Evolutionary conservation across 2,888 invertebrate genomes (phyloP).

Genomic region (Lottia gigantea): DNA sequence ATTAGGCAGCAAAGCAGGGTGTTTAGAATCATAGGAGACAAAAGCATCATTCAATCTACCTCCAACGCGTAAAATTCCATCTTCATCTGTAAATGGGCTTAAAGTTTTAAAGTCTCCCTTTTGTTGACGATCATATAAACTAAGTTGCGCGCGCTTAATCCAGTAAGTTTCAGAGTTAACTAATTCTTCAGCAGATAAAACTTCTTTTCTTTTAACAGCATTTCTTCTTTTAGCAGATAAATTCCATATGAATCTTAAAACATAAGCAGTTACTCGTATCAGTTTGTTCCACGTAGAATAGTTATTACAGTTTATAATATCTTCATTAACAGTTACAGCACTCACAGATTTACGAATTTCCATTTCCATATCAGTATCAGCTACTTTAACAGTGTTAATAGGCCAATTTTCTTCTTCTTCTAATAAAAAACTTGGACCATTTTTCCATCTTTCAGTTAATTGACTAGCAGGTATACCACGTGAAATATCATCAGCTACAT

Average conservation of each 20-base stretch:
- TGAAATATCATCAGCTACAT: constrained; percentile 5
- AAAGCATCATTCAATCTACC: background rate
- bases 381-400: background rate
- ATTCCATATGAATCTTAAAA: background rate
- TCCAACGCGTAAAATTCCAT: constrained; percentile 1
- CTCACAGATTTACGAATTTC: background rate
- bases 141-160: background rate
- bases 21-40: background rate
- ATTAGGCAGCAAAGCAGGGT: background rate
- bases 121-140: background rate
- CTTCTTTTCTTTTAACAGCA: background rate
- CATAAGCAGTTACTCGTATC: background rate
- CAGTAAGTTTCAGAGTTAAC: background rate
- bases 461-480: background rate
- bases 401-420: constrained; percentile 1
- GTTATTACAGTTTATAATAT: background rate
- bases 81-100: constrained; percentile 7
- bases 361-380: background rate
- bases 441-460: background rate
- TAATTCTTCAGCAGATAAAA: background rate
- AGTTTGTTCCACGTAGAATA: background rate
- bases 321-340: constrained; percentile 1
- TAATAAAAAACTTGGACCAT: background rate
- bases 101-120: background rate
- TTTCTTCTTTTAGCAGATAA: background rate